Base-by-base conservation (phyloP, 2,888 invertebrate species). In the Stenodera caucasica region DNA sequence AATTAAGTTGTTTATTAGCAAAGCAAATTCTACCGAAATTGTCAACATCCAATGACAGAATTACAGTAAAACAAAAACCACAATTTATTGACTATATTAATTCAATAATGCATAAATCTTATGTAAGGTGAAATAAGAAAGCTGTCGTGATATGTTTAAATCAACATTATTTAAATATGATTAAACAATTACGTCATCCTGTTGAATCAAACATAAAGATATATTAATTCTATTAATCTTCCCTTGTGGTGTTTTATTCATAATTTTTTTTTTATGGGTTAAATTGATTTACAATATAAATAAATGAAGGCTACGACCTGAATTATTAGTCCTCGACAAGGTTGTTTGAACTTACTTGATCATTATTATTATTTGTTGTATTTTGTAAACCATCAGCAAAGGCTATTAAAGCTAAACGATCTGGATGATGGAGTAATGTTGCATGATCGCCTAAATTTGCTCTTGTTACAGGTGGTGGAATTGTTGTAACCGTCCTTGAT, bases 371-470 rank as follows among this genome's bases (percentile, higher is more conserved):
- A 45, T 45, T 45, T 40, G 40, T 40, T 37, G 33, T 33, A 45
- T 68, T 70, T 67, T 81, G 81, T 45, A 81, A 77, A 7, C 82
- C 82, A 68, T 84, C 83, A 49, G 83, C 83, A 71, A 82, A 84
- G 2, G 84, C 83, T 64, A 84, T 84, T 61, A 84, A 75, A 32
- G 84, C 83, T 68, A 84, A 75, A 51, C 84, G 73, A 71, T 84
- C 84, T n/a, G 81, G 82, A 72, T 82, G 81, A 45, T 80, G 78
- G 40, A 79, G 67, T 29, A 79, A 71, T 45, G 74, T 73, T 6
- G 77, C 76, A 61, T 79, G 79, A 69, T 79, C 78, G 32, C 74
- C 73, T 55, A 75, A 68, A 66, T 72, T 74, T 52, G 73, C 69
- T 40, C 71, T 65, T 40, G 67, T 73, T 21, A 72, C 70, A 14